Conservation (phyloP, 2,888 invertebrate genomes). For the Luffia ferchaultella region DNA sequence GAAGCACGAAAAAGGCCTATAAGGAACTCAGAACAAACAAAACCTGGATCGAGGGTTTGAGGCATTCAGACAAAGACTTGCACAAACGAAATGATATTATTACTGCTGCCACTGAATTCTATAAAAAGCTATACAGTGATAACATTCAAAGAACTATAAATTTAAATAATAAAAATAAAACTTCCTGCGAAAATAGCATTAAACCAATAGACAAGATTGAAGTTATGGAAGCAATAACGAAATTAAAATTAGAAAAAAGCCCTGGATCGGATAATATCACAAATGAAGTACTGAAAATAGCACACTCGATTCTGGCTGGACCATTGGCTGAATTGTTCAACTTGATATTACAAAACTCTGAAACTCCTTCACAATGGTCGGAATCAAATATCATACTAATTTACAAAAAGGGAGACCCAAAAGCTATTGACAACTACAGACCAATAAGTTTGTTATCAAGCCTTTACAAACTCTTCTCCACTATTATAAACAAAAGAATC, state of each 20-base stretch:
- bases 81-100: neutral
- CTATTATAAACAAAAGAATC: conserved; percentile 10
- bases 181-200: neutral
- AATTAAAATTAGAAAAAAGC: conserved; percentile 3
- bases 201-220: neutral
- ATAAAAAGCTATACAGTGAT: neutral
- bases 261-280: conserved; percentile 3
- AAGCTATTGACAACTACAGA: conserved; percentile 12
- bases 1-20: neutral
- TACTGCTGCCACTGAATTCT: neutral
- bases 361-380: conserved; percentile 10
- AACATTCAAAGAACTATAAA: neutral
- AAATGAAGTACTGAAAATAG: neutral
- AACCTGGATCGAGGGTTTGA: neutral
- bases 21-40: neutral
- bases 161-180: conserved; percentile 2
- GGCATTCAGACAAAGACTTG: neutral
- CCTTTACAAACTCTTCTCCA: conserved; percentile 13
- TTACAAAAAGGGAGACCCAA: conserved; percentile 13
- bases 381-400: conserved; percentile 16
- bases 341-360: neutral
- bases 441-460: conserved; percentile 7
- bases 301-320: neutral
- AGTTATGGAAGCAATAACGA: neutral
- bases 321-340: neutral